Percentiles rank a stretch among this genome's conserved stretches.
These are phyloP conservation scores for Aphaenogaster floridana DNA, from an alignment of 1,140 invertebrate genomes.

Conservation along the genomic window DNA sequence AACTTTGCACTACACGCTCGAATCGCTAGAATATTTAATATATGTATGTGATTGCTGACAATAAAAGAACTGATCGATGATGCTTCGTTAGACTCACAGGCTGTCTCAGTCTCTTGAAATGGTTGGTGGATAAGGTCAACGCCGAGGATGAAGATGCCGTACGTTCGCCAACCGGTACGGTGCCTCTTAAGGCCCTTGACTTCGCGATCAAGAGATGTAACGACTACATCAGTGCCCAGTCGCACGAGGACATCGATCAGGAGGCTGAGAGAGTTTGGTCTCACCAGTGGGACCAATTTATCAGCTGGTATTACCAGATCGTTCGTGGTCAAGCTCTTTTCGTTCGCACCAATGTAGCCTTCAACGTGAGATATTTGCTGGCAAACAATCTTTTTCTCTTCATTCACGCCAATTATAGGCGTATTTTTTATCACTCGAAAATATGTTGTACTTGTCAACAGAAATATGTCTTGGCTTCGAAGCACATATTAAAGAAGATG, in stretches of 20 bases:
- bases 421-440: background rate
- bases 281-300: slow-evolving; percentile 95
- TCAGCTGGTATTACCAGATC: slow-evolving; percentile 87
- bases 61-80: background rate
- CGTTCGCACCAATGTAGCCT: slow-evolving; percentile 74
- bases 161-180: slow-evolving; percentile 88
- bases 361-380: slow-evolving; percentile 78
- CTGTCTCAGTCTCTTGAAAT: slow-evolving; percentile 94
- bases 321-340: slow-evolving; percentile 81
- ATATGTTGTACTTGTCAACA: slow-evolving; percentile 67
- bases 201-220: slow-evolving; percentile 93
- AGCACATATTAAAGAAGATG: slow-evolving; percentile 87
- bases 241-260: slow-evolving; percentile 95
- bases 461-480: slow-evolving; percentile 86
- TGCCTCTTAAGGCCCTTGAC: slow-evolving; percentile 91
- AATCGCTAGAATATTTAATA: background rate
- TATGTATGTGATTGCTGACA: background rate
- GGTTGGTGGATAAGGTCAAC: slow-evolving; percentile 89
- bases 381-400: background rate
- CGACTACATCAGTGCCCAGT: slow-evolving; percentile 91
- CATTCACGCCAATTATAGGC: background rate
- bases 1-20: background rate
- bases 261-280: slow-evolving; percentile 91
- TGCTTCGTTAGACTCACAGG: slow-evolving; percentile 90
- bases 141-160: slow-evolving; percentile 88